Percentiles rank a stretch among this genome's conserved stretches.
These are phyloP conservation scores for Prosopocoilus inquinatus DNA, from an alignment of 2,888 invertebrate species.

Conservation along the genomic window DNA sequence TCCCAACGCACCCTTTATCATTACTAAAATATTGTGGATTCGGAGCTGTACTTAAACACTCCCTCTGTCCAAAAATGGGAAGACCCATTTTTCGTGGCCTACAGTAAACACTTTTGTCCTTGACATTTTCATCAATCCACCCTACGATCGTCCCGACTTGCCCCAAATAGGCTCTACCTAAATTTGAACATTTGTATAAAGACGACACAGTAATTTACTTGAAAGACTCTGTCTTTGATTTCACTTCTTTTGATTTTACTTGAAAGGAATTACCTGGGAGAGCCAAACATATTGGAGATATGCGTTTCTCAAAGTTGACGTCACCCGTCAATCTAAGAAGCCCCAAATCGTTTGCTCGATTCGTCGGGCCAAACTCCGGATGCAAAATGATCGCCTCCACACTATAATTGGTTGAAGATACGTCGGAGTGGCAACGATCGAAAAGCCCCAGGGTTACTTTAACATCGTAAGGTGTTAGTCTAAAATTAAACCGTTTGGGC, in stretches of 20 bases:
- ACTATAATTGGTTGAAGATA: conserved; percentile 53
- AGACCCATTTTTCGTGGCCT: conserved; percentile 55
- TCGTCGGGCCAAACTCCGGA: conserved; percentile 55
- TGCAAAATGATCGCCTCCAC: conserved; percentile 55
- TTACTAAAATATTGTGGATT: conserved; percentile 44
- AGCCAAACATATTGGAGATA: conserved; percentile 61
- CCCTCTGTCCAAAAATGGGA: conserved; percentile 51
- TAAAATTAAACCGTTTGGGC: conserved; percentile 24
- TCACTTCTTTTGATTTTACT: no score
- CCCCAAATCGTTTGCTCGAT: conserved; percentile 59
- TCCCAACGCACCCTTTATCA: conserved; percentile 59
- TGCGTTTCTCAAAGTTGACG: conserved; percentile 52
- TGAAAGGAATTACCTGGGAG: conserved; percentile 44
- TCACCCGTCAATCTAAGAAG: conserved; percentile 54
- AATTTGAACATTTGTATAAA: background rate
- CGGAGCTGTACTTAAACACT: conserved; percentile 49
- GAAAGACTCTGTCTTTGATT: no score
- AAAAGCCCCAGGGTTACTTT: conserved; percentile 57
- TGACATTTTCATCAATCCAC: conserved; percentile 45
- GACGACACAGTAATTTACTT: background rate
- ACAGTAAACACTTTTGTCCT: conserved; percentile 44
- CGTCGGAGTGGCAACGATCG: conserved; percentile 54
- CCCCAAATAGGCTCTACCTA: conserved; percentile 51
- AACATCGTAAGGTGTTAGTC: conserved; percentile 49
- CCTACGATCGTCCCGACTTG: conserved; percentile 54